A percentile compares a stretch with the other conserved stretches of the same genome.
These are phyloP conservation scores for Whitmania pigra DNA, from an alignment of 1,140 invertebrate species.

Conservation along the genomic window DNA sequence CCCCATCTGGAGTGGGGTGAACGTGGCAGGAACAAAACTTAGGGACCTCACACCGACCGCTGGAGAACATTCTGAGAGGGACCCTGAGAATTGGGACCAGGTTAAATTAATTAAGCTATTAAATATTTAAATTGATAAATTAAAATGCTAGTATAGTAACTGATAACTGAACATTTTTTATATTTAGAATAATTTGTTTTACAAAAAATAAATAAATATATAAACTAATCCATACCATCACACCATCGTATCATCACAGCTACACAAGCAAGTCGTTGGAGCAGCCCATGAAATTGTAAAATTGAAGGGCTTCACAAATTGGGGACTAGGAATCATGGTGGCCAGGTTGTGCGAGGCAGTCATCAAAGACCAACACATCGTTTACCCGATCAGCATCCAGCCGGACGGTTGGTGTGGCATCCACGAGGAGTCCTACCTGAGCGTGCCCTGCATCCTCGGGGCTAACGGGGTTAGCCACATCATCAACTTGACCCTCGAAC, in stretches of 20 bases:
- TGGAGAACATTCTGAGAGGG: constrained; percentile 51
- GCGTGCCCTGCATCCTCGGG: constrained; percentile 66
- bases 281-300: constrained; percentile 78
- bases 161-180: no score
- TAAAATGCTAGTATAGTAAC: no score
- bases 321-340: constrained; percentile 73
- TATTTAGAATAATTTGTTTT: no score
- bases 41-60: constrained; percentile 60
- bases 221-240: no score
- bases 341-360: constrained; percentile 59
- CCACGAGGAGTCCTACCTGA: constrained; percentile 56
- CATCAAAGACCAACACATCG: constrained; percentile 59
- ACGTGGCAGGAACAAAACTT: constrained; percentile 71
- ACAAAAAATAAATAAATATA: no score
- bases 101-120: no score
- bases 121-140: no score
- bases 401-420: constrained; percentile 18
- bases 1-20: constrained; percentile 81
- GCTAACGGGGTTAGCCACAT: constrained; percentile 60
- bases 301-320: constrained; percentile 76
- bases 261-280: constrained; percentile 33
- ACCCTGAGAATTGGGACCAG: constrained; percentile 64
- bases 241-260: not conserved
- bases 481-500: constrained; percentile 60
- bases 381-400: constrained; percentile 50